A percentile compares a stretch with the other conserved stretches of the same genome.
Conservation (phyloP, 1,140 invertebrate species). For the Cephus cinctus region DNA sequence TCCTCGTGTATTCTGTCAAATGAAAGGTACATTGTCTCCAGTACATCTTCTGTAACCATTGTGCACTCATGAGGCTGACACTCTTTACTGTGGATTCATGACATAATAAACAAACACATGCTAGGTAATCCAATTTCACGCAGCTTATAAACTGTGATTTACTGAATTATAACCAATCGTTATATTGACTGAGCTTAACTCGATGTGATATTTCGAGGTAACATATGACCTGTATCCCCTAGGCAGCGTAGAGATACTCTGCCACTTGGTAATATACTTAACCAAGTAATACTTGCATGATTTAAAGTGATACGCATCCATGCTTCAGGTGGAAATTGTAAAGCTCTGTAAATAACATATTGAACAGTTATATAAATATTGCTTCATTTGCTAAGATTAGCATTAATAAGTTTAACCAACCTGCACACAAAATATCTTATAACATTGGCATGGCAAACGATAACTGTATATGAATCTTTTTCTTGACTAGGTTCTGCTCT, state of each 20-base stretch:
- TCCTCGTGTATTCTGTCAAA: no score
- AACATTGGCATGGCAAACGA: constrained; percentile 98
- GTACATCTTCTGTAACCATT: no score
- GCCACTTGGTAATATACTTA: constrained; percentile 83
- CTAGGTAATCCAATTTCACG: no score
- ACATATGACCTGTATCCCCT: constrained; percentile 90
- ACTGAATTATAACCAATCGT: no score
- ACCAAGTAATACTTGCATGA: constrained; percentile 91
- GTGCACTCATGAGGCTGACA: no score
- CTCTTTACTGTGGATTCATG: no score
- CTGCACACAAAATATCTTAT: constrained; percentile 97
- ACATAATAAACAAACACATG: no score
- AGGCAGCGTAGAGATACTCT: constrained; percentile 76
- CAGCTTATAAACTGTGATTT: no score
- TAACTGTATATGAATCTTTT: constrained; percentile 84
- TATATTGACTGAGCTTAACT: constrained; percentile 23
- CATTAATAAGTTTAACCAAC: constrained; percentile 55
- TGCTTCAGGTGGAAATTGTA: constrained; percentile 96
- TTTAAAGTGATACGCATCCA: constrained; percentile 92
- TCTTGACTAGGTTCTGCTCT: constrained; percentile 79
- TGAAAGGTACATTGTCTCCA: no score
- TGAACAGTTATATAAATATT: constrained; percentile 12
- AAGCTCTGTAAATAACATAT: constrained; percentile 64
- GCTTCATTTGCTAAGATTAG: constrained; percentile 1
- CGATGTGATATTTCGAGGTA: constrained; percentile 65